phyloP scores from a whole-genome alignment of 2,797 vertebrate species.

The Hyperoplus lanceolatus region DNA sequence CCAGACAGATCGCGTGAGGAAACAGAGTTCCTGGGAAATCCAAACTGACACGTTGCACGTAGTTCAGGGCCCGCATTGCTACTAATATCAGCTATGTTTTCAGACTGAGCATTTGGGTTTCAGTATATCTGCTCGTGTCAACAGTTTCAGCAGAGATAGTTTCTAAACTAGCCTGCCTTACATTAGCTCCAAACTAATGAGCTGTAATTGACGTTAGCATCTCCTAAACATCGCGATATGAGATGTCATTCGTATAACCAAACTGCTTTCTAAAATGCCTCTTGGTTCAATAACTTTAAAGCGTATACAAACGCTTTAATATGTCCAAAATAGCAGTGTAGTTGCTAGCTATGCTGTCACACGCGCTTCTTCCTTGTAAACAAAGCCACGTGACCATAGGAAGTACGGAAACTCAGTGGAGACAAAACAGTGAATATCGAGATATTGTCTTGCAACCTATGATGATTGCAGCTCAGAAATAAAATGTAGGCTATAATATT shows the following conservation, averaged over 20 bases:
- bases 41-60: conserved; percentile 92
- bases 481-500: too few species aligned
- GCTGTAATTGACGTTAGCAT: background rate
- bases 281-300: background rate
- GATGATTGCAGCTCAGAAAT: background rate
- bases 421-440: background rate
- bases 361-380: conserved; percentile 42
- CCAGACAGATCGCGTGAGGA: conserved; percentile 94
- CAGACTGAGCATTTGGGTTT: background rate
- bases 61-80: conserved; percentile 92
- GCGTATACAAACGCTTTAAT: fast-evolving
- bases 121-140: background rate
- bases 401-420: conserved; percentile 44
- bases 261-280: fast-evolving
- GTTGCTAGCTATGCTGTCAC: fast-evolving
- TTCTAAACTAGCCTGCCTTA: background rate
- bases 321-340: background rate
- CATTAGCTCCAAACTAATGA: background rate
- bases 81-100: too few species aligned
- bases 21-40: conserved; percentile 95
- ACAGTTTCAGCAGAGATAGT: fast-evolving
- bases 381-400: conserved; percentile 66
- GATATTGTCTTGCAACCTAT: background rate
- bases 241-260: fast-evolving
- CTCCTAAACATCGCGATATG: background rate